A percentile compares a stretch with the other conserved stretches of the same genome.
phyloP scores from a whole-genome alignment of 2,797 vertebrate species.

The Simalia tracyae region DNA sequence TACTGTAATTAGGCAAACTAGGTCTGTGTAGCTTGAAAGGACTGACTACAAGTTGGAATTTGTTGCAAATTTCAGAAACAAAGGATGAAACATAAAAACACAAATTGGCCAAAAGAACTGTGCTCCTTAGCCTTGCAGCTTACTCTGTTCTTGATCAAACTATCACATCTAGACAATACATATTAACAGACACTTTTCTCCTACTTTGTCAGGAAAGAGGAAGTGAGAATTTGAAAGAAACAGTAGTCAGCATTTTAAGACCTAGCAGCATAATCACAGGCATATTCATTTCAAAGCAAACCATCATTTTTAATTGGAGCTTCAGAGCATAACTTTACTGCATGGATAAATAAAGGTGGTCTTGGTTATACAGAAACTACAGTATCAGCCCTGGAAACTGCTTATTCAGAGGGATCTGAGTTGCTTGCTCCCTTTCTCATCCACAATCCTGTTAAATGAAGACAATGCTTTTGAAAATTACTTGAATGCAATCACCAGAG shows the following conservation, averaged over 20 bases:
- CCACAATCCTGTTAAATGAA: neutral
- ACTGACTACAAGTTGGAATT: neutral
- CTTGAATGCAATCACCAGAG: neutral
- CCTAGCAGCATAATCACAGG: neutral
- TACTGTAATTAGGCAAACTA: neutral
- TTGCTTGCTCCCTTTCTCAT: neutral
- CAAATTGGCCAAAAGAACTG: rapidly evolving
- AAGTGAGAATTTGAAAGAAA: slow-evolving; percentile 55
- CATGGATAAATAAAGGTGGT: neutral
- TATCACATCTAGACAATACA: neutral
- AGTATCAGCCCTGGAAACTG: neutral
- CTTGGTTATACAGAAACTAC: neutral
- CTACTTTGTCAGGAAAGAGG: slow-evolving; percentile 51
- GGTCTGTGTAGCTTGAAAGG: neutral
- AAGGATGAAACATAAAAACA: slow-evolving; percentile 8
- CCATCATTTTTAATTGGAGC: neutral
- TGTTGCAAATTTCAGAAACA: slow-evolving; percentile 15
- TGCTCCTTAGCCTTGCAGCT: neutral
- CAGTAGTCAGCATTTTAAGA: slow-evolving; percentile 1
- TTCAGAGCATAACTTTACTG: neutral
- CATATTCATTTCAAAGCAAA: neutral
- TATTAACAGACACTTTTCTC: slow-evolving; percentile 7
- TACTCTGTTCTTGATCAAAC: slow-evolving; percentile 48
- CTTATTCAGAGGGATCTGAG: neutral
- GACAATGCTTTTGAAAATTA: neutral